Base-by-base conservation (phyloP, 2,797 vertebrate species). In the Xenentodon cancila region DNA sequence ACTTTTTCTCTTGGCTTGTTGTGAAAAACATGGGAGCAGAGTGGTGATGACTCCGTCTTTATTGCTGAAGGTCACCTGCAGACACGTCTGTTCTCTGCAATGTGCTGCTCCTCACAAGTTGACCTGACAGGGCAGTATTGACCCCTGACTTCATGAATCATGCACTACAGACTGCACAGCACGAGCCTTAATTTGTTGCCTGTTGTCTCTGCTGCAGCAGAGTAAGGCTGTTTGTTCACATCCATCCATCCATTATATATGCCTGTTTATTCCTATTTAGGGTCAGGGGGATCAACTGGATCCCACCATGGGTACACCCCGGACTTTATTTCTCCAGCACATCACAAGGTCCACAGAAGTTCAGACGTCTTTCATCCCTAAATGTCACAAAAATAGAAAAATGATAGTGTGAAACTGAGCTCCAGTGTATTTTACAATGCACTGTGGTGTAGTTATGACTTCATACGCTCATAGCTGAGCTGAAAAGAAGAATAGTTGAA, bases 111-210 rank as follows among this genome's bases (percentile, higher is more conserved):
- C 84, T 83, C 86, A 80, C 69, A 63, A 79, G 84, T 86, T 81
- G 85, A 88, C 86, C 88, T 82, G 78, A 76, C 72, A 77, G 77
- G 73, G 67, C 77, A 77, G 55, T 71, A 86, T 84, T 45, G 79
- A 90, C 79, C 81, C 71, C 53, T n/a, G 72, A 79, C 82, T 85
- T 89, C 84, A 90, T 90, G 84, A 92, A 87, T 88, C 83, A 90
- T 85, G 80, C 80, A 84, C 71, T 47, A 44, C 42, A 48, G 62
- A 80, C 51, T 68, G 64, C 20, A 43, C 69, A 51, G 64, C 71
- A 47, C 17, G 21, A 7, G 64, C 45, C 30, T 45, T 66, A 51
- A 69, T 55, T 59, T 76, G 72, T 80, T 68, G 71, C 60, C 57
- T 25, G 51, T 53, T 45, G 19, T 62, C 50, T 68, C 45, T 70